phyloP scores from a whole-genome alignment of 2,113 vertebrate genomes.

The Pipa parva region DNA sequence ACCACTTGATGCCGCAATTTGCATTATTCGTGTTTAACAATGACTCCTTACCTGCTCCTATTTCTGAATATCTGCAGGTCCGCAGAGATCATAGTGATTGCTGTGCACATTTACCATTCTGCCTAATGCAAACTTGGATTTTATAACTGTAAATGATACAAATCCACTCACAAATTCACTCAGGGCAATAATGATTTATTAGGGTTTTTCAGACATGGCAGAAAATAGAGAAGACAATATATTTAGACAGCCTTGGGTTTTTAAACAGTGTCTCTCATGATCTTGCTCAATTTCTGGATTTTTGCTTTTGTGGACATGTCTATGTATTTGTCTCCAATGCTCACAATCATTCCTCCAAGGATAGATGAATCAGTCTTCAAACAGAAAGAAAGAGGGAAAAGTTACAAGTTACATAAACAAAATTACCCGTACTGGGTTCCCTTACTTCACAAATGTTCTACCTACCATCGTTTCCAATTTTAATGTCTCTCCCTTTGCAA shows the following conservation, averaged over 20 bases:
- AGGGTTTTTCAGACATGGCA: not conserved
- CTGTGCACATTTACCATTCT: not conserved
- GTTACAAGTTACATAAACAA: too few species aligned
- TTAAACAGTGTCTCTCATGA: constrained; percentile 70
- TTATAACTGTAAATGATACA: not conserved
- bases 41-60: not conserved
- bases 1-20: too few species aligned
- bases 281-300: constrained; percentile 85
- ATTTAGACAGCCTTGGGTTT: not conserved
- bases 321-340: constrained; percentile 88
- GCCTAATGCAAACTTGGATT: constrained; percentile 38
- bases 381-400: not conserved
- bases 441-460: not conserved
- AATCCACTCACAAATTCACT: constrained; percentile 5
- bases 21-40: too few species aligned
- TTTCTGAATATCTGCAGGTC: not conserved
- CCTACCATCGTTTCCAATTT: constrained; percentile 87
- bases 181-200: constrained; percentile 54
- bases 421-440: too few species aligned
- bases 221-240: not conserved
- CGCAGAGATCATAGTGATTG: not conserved
- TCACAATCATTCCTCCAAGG: constrained; percentile 94
- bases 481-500: constrained; percentile 79
- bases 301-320: constrained; percentile 94
- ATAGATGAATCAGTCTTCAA: constrained; percentile 78